phyloP scores from a whole-genome alignment of 1,140 invertebrate genomes.

The Megalopta genalis region DNA sequence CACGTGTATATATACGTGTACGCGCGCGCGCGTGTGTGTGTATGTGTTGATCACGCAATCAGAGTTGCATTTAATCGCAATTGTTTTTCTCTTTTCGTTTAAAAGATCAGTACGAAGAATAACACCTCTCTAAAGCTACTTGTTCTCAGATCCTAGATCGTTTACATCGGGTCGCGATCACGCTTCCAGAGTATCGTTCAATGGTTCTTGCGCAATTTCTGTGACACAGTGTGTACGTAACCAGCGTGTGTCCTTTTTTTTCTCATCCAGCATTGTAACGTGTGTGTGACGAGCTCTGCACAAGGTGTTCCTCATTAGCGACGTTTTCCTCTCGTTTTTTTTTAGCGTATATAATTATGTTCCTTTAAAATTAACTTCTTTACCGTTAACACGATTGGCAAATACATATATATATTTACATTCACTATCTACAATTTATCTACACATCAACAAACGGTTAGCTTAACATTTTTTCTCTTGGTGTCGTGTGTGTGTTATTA shows the following conservation, averaged over 20 bases:
- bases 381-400: conserved; percentile 67
- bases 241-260: conserved; percentile 19
- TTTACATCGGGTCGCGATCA: conserved; percentile 39
- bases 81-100: neutral
- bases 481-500: conserved; percentile 34
- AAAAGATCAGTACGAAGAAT: conserved; percentile 25
- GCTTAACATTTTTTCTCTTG: conserved; percentile 67
- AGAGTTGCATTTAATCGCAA: conserved; percentile 28
- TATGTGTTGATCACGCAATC: conserved; percentile 1
- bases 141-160: conserved; percentile 62
- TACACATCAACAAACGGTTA: conserved; percentile 80
- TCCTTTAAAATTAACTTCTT: conserved; percentile 67
- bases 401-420: conserved; percentile 77
- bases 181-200: conserved; percentile 28
- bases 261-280: conserved; percentile 33
- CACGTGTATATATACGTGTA: too few relatives aligned
- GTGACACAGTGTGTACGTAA: conserved; percentile 27
- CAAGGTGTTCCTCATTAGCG: conserved; percentile 39
- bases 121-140: conserved; percentile 46
- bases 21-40: neutral
- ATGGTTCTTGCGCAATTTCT: conserved; percentile 24
- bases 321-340: conserved; percentile 35
- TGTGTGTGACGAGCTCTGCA: conserved; percentile 54
- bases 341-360: conserved; percentile 42
- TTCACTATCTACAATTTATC: conserved; percentile 79